phyloP scores from a whole-genome alignment of 1,140 invertebrate species.

The Chelonus insularis region DNA sequence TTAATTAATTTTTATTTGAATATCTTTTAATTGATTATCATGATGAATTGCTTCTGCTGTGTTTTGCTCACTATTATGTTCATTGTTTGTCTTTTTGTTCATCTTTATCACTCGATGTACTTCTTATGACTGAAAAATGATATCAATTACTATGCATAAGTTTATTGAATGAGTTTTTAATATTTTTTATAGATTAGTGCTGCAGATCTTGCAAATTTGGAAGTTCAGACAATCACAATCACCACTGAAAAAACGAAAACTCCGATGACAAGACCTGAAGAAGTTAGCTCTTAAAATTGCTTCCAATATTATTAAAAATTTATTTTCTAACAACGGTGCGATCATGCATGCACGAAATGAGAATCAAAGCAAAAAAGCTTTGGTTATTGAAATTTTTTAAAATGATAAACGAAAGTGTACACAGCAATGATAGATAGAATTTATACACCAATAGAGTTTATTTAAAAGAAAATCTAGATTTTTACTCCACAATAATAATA shows the following conservation, averaged over 20 bases:
- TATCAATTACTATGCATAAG: no score
- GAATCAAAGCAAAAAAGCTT: no score
- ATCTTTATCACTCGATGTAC: no score
- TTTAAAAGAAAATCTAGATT: slow-evolving; percentile 36
- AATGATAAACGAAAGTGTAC: slow-evolving; percentile 35
- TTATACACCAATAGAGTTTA: slow-evolving; percentile 44
- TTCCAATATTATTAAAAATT: slow-evolving; percentile 7
- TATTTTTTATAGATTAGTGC: slow-evolving; percentile 53
- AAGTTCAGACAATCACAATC: slow-evolving; percentile 57
- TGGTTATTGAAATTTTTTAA: no score
- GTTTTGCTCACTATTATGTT: background rate
- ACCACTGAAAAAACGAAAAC: slow-evolving; percentile 57
- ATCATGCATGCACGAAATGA: background rate
- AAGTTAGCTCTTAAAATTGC: slow-evolving; percentile 51
- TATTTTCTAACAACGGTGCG: background rate
- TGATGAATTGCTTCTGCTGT: slow-evolving; percentile 20
- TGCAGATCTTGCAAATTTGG: slow-evolving; percentile 54
- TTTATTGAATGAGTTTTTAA: background rate
- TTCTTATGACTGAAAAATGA: no score
- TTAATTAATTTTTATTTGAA: slow-evolving; percentile 34
- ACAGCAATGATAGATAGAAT: slow-evolving; percentile 43
- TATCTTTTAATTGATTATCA: slow-evolving; percentile 31
- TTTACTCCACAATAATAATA: no score
- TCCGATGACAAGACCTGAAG: slow-evolving; percentile 54
- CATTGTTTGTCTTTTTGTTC: no score